Evolutionary conservation across 2,113 vertebrate species (phyloP), one percentile per base, ranked within the genome.

Genomic region (Oceanites oceanicus): DNA sequence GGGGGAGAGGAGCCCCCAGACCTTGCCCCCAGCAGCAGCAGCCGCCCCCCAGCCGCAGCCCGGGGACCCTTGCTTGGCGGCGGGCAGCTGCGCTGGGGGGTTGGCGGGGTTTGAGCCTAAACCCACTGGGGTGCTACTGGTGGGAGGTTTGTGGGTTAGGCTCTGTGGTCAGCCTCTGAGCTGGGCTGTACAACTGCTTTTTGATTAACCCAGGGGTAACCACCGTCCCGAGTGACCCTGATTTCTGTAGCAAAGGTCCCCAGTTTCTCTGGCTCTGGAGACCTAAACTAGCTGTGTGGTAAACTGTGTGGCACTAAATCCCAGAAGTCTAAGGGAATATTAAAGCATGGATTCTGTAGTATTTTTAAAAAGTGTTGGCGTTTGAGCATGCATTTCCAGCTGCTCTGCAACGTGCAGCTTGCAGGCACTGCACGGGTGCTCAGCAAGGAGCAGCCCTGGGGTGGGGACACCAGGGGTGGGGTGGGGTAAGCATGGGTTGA

Each of bases 61-160:
- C 15, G 3, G 80, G 45, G 34, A 27, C 4, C 34, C 22, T 26
- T 30, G 13, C 30, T 29, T 15, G 15, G n/a, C 23, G 21, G 12
- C 3, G 2, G 5, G 26, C 42, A 52, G 44, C 42, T 40, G 42
- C 0, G 1, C 0, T 36, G 25, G n/a, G 36, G 6, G 7, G 2
- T 3, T 42, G 4, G 18, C 0, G 0, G 6, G 19, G 7, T 13
- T 13, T 1, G 4, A 70, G 18, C 8, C 15, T 58, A 47, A 86
- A 30, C 3, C 11, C 14, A 3, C 36, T 55, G 8, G 61, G 23
- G 23, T 49, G 50, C 18, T 62, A 1, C 10, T 1, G 13, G 9
- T 42, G 53, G 30, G 36, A 67, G 19, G 32, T 40, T 29, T 34
- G 59, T 16, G 17, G 27, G 26, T 34, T 18, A 34, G 38, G 10